phyloP scores from a whole-genome alignment of 2,797 vertebrate genomes.

The Alca torda region DNA sequence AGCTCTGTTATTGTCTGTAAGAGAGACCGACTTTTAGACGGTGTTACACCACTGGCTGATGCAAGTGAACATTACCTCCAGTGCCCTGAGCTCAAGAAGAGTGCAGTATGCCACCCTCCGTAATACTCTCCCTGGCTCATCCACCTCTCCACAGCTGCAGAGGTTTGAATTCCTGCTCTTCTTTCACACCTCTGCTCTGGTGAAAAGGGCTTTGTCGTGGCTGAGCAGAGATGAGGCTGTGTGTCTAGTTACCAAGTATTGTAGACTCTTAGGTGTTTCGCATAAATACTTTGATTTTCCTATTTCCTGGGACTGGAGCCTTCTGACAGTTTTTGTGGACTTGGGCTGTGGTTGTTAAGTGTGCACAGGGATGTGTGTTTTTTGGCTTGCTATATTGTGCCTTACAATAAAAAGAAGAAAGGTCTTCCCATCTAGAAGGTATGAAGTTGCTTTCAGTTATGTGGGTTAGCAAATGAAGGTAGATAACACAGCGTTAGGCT shows the following conservation, averaged over 20 bases:
- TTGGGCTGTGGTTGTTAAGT: not conserved
- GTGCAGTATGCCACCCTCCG: accelerated
- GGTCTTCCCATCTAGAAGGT: not conserved
- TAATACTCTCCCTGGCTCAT: not conserved
- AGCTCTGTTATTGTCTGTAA: not conserved
- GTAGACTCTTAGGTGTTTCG: not conserved
- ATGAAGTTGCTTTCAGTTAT: not conserved
- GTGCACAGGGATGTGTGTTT: not conserved
- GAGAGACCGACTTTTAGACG: not conserved
- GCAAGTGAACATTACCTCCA: not conserved
- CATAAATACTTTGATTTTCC: not conserved
- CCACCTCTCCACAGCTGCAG: not conserved
- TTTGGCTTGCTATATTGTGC: not conserved
- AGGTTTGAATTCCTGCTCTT: not conserved
- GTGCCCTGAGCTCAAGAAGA: not conserved
- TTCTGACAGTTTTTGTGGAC: not conserved
- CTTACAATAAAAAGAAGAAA: not conserved
- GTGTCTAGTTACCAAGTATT: not conserved
- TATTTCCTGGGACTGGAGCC: not conserved
- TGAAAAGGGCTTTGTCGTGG: not conserved
- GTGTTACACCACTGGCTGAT: not conserved
- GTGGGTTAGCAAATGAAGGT: not conserved
- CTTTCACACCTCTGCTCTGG: not conserved
- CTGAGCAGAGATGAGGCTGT: not conserved
- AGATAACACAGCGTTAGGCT: not conserved